These are phyloP conservation scores for Nothocercus julius DNA, from an alignment of 2,113 vertebrate species.

Conservation along the genomic window DNA sequence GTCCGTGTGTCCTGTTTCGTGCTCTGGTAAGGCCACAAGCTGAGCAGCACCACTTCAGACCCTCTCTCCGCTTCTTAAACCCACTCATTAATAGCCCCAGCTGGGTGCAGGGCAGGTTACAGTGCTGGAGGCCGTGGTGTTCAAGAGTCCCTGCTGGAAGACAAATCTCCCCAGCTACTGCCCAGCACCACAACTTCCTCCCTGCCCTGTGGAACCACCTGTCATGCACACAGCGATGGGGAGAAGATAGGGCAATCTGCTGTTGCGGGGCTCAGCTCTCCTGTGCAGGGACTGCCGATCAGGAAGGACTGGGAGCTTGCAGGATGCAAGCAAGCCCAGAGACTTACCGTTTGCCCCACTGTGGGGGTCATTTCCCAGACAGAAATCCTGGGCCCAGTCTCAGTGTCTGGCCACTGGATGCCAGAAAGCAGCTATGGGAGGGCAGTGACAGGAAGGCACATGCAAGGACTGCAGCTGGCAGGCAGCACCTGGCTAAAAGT, in stretches of 20 bases:
- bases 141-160: background rate
- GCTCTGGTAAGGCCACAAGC: background rate
- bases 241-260: too few relatives aligned
- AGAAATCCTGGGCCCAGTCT: background rate
- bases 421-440: background rate
- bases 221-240: background rate
- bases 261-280: background rate
- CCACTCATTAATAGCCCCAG: background rate
- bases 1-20: background rate
- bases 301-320: too few relatives aligned
- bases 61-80: background rate
- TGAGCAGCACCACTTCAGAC: background rate
- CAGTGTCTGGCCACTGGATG: background rate
- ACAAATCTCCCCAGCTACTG: background rate
- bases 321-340: background rate
- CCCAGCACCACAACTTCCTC: background rate
- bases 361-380: background rate
- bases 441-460: background rate
- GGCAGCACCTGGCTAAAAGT: background rate
- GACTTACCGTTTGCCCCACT: background rate
- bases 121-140: fast-evolving
- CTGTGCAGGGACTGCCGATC: background rate
- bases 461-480: background rate
- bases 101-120: background rate
- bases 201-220: background rate